Evolutionary conservation across 1,140 invertebrate species (phyloP).

Genomic region (Procambarus virginalis): DNA sequence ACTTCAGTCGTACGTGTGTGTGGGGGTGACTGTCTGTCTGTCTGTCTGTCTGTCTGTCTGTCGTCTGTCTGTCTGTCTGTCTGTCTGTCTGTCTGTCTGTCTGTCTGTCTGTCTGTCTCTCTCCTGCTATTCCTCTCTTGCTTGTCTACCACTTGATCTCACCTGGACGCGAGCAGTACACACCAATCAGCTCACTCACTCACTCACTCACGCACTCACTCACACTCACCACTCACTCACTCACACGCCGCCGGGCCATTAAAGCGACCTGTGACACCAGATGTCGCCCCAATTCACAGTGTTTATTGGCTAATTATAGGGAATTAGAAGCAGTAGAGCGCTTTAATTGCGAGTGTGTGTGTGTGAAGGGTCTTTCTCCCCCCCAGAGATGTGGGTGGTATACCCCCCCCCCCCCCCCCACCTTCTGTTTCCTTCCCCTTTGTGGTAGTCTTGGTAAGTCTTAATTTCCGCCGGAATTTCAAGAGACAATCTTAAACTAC

Average conservation of each 20-base stretch:
- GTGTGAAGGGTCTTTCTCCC: background rate
- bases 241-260: background rate
- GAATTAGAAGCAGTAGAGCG: background rate
- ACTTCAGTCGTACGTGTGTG: too few relatives aligned
- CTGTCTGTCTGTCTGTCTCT: background rate
- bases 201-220: background rate
- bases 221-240: background rate
- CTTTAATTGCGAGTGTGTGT: background rate
- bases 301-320: constrained; percentile 13
- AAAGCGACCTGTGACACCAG: background rate
- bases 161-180: background rate
- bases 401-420: too few relatives aligned
- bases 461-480: too few relatives aligned
- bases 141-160: background rate
- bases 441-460: too few relatives aligned
- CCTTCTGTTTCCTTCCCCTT: too few relatives aligned
- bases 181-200: background rate
- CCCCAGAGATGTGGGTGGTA: too few relatives aligned
- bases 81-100: too few relatives aligned
- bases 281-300: background rate
- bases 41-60: too few relatives aligned
- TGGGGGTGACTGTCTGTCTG: too few relatives aligned
- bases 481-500: background rate
- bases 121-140: background rate
- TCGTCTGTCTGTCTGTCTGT: too few relatives aligned